Percentiles rank a stretch among this genome's conserved stretches.
Conservation (phyloP, 2,888 invertebrate species). For the Timema cristinae region DNA sequence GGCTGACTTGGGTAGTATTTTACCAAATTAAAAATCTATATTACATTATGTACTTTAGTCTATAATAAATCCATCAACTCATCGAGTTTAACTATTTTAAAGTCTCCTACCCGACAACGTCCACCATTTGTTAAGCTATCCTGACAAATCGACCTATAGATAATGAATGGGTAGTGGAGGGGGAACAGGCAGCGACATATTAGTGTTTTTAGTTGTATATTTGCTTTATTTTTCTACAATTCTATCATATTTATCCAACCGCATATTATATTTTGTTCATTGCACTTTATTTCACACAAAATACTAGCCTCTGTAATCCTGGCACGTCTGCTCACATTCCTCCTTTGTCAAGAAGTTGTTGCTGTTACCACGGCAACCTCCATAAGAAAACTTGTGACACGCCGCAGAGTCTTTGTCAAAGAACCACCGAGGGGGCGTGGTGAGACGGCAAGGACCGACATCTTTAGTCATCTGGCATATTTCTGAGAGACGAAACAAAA, state of each 20-base stretch:
- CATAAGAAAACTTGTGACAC: constrained; percentile 82
- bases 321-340: constrained; percentile 64
- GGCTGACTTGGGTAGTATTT: too few relatives aligned
- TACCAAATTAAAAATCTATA: too few relatives aligned
- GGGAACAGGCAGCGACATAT: too few relatives aligned
- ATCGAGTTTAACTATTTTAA: too few relatives aligned
- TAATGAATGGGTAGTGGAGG: too few relatives aligned
- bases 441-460: constrained; percentile 72
- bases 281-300: neutral
- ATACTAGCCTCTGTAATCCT: constrained; percentile 47
- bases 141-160: too few relatives aligned
- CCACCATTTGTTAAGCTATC: too few relatives aligned
- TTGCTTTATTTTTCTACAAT: too few relatives aligned
- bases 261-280: neutral
- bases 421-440: constrained; percentile 72
- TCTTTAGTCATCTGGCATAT: constrained; percentile 61
- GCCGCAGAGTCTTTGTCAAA: constrained; percentile 65
- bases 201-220: too few relatives aligned
- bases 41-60: too few relatives aligned
- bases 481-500: constrained; percentile 42
- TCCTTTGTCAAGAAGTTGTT: constrained; percentile 79
- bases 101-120: too few relatives aligned
- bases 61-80: too few relatives aligned
- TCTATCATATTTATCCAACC: neutral
- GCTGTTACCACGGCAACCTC: constrained; percentile 83